Evolutionary conservation across 2,888 invertebrate species (phyloP), one percentile per base, ranked within the genome.

Genomic region (Chrysolina oricalcia): DNA sequence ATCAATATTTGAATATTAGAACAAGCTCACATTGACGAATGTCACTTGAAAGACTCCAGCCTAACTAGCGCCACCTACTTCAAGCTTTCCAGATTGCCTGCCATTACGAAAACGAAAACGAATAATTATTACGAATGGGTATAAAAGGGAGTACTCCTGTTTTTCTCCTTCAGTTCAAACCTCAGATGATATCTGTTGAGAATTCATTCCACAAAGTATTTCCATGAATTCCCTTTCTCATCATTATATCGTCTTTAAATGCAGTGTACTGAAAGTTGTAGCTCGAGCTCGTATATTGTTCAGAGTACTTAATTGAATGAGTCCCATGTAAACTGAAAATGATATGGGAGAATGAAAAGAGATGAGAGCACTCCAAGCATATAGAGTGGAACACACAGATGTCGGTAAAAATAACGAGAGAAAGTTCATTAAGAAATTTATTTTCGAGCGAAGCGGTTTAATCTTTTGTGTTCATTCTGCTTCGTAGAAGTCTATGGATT

Each of bases 401-500:
- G 68, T 68, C 68, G 17, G 43, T 35, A n/a, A 56, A 68, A 68
- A 68, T 68, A 40, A 56, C 56, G 53, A 68, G 21, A 68, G 53
- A 40, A 35, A 68, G 53, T 68, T 53, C 35, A 68, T 68, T 27
- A 9, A 19, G 67, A 35, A 53, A 68, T 68, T 53, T 68, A 68
- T 40, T 53, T 53, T 35, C 35, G n/a, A n/a, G n/a, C n/a, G n/a
- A n/a, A n/a, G n/a, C n/a, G 0, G 13, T 17, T 3, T 19, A n/a
- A 40, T 53, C 43, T 53, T 43, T 68, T 50, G 40, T 56, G 21
- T 41, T 21, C 48, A 21, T n/a, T 21, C 27, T 23, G n/a, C 46
- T n/a, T 66, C 11, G 53, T 23, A 35, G 2, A 15, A 41, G 53
- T 1, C 13, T 35, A 27, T 35, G 17, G 9, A 23, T 27, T 27